phyloP scores from a whole-genome alignment of 2,113 vertebrate species.

The Ailuropoda melanoleuca region DNA sequence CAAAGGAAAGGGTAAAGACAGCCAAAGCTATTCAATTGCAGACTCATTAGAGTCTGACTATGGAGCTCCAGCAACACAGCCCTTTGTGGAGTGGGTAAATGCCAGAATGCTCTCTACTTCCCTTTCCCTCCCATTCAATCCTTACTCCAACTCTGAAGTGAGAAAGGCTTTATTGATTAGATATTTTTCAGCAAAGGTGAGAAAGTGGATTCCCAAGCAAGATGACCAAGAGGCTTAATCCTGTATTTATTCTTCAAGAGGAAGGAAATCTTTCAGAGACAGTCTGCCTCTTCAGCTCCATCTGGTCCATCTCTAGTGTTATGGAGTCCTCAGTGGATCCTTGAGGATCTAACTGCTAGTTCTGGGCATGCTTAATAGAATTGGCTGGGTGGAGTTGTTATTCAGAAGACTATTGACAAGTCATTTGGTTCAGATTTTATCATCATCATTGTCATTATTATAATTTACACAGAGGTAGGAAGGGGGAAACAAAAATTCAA shows the following conservation, averaged over 20 bases:
- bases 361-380: not conserved
- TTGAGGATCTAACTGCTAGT: not conserved
- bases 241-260: not conserved
- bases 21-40: not conserved
- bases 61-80: not conserved
- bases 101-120: not conserved
- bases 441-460: not conserved
- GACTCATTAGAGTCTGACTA: constrained; percentile 4
- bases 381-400: not conserved
- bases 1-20: not conserved
- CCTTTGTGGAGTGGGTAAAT: not conserved
- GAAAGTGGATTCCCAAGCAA: not conserved
- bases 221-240: not conserved
- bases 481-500: not conserved
- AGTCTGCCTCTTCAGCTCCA: not conserved
- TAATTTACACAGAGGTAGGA: not conserved
- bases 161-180: not conserved
- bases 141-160: not conserved
- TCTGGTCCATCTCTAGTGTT: not conserved
- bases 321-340: not conserved
- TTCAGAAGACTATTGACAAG: not conserved
- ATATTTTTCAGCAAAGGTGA: not conserved
- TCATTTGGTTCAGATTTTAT: not conserved
- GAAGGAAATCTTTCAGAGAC: not conserved
- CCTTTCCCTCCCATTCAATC: not conserved